A percentile compares a stretch with the other conserved stretches of the same genome.
Conservation (phyloP, 2,113 vertebrate genomes). For the Phaethornis superciliosus region DNA sequence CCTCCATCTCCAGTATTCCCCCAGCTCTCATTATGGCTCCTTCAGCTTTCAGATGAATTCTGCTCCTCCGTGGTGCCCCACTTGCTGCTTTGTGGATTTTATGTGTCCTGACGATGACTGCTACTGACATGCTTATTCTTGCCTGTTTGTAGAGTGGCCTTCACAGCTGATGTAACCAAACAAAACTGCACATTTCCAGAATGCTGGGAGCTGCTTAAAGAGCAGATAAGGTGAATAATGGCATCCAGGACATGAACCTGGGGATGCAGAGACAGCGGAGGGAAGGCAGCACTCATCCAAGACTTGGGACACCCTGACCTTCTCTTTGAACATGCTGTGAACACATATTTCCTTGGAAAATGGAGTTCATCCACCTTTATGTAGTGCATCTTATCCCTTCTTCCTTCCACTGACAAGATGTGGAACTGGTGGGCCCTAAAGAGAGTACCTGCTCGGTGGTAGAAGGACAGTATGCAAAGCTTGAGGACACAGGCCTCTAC, state of each 20-base stretch:
- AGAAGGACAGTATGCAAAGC: background rate
- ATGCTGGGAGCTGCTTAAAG: background rate
- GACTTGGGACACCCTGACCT: background rate
- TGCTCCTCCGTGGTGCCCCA: rapidly evolving
- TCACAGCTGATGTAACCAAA: background rate
- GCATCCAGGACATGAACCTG: background rate
- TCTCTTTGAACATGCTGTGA: background rate
- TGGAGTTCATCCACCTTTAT: background rate
- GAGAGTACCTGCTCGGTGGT: background rate
- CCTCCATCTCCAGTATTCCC: background rate
- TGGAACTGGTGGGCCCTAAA: background rate
- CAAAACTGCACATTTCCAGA: conserved; percentile 6
- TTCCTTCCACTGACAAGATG: background rate
- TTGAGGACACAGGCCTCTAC: background rate
- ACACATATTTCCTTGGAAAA: background rate
- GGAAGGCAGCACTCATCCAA: background rate
- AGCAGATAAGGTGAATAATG: background rate
- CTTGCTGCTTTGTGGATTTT: background rate
- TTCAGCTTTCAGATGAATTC: background rate
- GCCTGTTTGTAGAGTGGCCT: conserved; percentile 12
- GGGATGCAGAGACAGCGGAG: background rate
- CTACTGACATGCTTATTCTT: conserved; percentile 12
- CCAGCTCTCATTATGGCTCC: background rate
- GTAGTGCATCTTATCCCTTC: background rate
- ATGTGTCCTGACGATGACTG: background rate